A percentile compares a stretch with the other conserved stretches of the same genome.
Conservation (phyloP, 2,113 vertebrate genomes). For the Irena cyanogastra region DNA sequence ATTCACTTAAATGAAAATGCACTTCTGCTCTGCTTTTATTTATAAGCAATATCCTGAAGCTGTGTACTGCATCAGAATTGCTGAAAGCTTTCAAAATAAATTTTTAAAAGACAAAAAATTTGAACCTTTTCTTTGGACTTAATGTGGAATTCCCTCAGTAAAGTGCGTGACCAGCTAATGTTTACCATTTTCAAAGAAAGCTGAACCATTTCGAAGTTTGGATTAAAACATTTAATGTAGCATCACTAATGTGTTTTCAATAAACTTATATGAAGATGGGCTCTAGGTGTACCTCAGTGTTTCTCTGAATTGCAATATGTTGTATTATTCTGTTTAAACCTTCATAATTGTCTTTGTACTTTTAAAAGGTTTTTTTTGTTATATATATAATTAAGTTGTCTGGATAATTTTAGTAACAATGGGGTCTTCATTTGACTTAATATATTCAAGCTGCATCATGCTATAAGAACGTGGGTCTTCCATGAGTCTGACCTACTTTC, state of each 20-base stretch:
- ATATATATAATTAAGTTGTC: neutral
- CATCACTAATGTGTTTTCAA: neutral
- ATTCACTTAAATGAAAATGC: neutral
- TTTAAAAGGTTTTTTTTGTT: neutral
- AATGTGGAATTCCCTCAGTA: neutral
- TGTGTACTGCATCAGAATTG: neutral
- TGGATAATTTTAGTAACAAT: neutral
- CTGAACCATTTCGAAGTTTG: too few relatives aligned
- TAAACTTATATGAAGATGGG: fast-evolving
- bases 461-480: neutral
- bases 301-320: neutral
- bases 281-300: neutral
- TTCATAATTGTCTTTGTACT: neutral
- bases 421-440: neutral
- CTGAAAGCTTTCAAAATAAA: neutral
- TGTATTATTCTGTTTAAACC: neutral
- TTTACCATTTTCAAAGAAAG: neutral
- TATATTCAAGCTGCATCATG: neutral
- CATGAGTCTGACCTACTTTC: neutral
- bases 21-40: neutral
- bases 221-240: neutral
- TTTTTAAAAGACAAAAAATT: neutral
- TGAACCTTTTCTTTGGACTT: neutral
- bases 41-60: neutral
- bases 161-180: neutral